phyloP scores from a whole-genome alignment of 2,888 invertebrate species.

The Sinopyrophorus schimmeli region DNA sequence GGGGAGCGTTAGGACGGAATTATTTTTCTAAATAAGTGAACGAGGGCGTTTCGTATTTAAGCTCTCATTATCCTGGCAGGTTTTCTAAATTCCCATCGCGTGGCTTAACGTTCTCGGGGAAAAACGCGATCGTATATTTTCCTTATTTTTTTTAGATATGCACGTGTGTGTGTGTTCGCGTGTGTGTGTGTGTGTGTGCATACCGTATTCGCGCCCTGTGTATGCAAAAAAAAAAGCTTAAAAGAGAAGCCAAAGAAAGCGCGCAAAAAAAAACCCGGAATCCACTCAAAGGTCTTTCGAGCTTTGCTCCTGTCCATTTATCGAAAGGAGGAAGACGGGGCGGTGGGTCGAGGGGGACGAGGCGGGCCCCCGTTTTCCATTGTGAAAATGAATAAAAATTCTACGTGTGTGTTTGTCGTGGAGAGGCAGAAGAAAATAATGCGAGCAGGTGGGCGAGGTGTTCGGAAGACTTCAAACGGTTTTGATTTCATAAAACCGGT shows the following conservation, averaged over 20 bases:
- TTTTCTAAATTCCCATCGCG: conserved; percentile 3
- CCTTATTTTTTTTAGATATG: neutral
- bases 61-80: conserved; percentile 2
- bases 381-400: conserved; percentile 23
- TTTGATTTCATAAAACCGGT: conserved; percentile 28
- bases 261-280: neutral
- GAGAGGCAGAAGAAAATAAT: conserved; percentile 9
- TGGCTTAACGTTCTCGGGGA: neutral
- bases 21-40: conserved; percentile 6
- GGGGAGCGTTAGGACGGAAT: conserved; percentile 4
- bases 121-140: neutral
- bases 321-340: neutral
- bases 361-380: conserved; percentile 16
- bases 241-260: too few relatives aligned
- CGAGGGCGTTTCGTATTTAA: conserved; percentile 1
- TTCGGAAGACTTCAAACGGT: conserved; percentile 29
- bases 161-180: neutral
- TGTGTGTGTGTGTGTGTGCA: too few relatives aligned
- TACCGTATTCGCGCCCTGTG: too few relatives aligned
- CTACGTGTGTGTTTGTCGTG: conserved; percentile 9
- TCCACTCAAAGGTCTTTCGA: conserved; percentile 8
- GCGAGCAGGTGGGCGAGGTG: conserved; percentile 11
- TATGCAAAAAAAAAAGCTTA: too few relatives aligned
- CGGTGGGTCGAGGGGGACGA: neutral
- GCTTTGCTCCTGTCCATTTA: conserved; percentile 4